Conservation (phyloP, 1,140 invertebrate genomes). For the Scaptomyza hsui region DNA sequence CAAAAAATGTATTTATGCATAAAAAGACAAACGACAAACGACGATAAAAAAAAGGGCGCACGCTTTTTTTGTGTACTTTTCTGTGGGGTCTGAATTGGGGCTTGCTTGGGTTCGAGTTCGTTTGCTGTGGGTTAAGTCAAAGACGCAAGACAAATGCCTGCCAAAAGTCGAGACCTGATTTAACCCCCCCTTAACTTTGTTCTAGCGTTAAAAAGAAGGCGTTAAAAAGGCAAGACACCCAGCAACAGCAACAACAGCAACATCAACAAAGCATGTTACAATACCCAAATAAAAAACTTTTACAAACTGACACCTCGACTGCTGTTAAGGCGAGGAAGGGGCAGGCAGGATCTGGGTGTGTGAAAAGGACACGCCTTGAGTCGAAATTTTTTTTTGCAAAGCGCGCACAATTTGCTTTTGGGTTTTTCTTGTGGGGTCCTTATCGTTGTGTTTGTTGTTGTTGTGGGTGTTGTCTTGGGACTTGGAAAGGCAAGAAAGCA, state of each 20-base stretch:
- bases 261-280: constrained; percentile 17
- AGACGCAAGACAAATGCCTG: constrained; percentile 64
- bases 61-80: not conserved
- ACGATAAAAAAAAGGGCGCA: constrained; percentile 27
- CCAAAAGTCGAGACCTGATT: constrained; percentile 24
- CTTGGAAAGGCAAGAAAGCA: constrained; percentile 16
- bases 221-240: constrained; percentile 48
- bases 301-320: constrained; percentile 52
- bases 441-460: constrained; percentile 27
- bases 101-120: not conserved
- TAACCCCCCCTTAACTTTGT: not conserved
- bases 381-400: constrained; percentile 23
- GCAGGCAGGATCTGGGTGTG: constrained; percentile 6
- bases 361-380: constrained; percentile 35
- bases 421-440: constrained; percentile 19
- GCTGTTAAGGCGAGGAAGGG: not conserved
- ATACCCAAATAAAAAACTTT: constrained; percentile 39
- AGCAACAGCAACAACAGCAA: constrained; percentile 8
- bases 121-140: not conserved
- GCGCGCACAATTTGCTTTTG: constrained; percentile 66
- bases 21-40: constrained; percentile 26
- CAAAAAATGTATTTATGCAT: constrained; percentile 18
- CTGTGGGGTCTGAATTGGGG: not conserved
- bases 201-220: constrained; percentile 36
- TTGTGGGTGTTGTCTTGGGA: constrained; percentile 3